Evolutionary conservation across 2,797 vertebrate species (phyloP).

Genomic region (Sebastes steindachneri): DNA sequence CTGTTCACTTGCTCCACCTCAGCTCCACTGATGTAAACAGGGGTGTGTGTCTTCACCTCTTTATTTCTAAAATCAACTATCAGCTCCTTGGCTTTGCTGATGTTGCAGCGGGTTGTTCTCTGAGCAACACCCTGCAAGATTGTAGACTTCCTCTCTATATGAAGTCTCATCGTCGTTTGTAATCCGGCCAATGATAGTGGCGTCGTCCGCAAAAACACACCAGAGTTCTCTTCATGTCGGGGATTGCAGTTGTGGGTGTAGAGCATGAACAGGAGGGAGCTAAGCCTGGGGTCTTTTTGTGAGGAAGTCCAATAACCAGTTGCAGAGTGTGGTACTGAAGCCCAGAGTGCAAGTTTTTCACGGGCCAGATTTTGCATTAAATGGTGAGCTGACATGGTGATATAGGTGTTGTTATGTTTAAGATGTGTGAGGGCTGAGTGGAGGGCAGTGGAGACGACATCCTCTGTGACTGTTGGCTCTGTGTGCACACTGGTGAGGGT

Average conservation of each 20-base stretch:
- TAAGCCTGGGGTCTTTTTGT: background rate
- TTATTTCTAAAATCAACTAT: background rate
- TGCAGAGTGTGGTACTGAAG: background rate
- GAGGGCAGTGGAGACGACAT: too few species aligned
- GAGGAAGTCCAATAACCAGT: background rate
- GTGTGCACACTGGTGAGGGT: too few species aligned
- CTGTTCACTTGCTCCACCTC: background rate
- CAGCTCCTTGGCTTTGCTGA: too few species aligned
- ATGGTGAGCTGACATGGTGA: background rate
- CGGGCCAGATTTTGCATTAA: background rate
- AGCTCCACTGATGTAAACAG: background rate
- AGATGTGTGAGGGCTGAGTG: too few species aligned
- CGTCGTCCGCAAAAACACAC: background rate
- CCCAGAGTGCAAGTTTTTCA: background rate
- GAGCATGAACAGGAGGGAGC: background rate
- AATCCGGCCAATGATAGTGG: background rate
- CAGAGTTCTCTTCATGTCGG: background rate
- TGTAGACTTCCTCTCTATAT: background rate
- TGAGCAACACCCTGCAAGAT: background rate
- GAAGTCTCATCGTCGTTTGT: background rate
- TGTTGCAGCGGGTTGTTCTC: too few species aligned
- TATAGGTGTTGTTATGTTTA: too few species aligned
- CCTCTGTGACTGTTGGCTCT: too few species aligned
- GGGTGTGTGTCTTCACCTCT: background rate
- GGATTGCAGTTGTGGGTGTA: background rate